phyloP scores from a whole-genome alignment of 2,888 invertebrate species.

The Phytoseiulus persimilis region DNA sequence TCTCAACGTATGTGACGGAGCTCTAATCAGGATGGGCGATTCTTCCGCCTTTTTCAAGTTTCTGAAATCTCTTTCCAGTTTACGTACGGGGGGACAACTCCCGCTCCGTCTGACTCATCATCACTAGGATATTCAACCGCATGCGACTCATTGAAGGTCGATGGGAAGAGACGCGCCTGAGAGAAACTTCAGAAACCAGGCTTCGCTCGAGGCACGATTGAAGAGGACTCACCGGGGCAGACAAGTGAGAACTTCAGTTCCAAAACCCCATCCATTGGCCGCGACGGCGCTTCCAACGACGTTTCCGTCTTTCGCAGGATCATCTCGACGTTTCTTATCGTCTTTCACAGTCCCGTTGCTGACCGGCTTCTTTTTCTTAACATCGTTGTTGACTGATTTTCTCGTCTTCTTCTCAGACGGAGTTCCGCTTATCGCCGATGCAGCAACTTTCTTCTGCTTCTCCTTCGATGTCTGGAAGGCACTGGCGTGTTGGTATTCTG shows the following conservation, averaged over 20 bases:
- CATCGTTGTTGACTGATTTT: conserved; percentile 11
- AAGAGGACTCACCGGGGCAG: neutral
- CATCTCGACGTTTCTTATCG: conserved; percentile 21
- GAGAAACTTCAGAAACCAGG: neutral
- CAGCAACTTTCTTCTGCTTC: conserved; percentile 20
- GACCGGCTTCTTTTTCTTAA: conserved; percentile 27
- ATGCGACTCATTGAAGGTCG: no score
- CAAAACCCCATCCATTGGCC: conserved; percentile 26
- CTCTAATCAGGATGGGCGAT: no score
- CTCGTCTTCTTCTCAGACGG: conserved; percentile 7
- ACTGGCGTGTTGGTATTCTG: neutral
- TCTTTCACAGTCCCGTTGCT: neutral
- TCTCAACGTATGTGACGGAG: no score
- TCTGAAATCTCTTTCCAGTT: no score
- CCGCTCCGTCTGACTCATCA: no score
- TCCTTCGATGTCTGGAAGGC: conserved; percentile 22
- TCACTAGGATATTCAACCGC: no score
- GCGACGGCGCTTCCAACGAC: conserved; percentile 19
- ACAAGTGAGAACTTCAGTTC: conserved; percentile 35
- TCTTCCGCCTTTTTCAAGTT: no score
- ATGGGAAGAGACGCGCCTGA: no score
- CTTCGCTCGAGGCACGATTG: no score
- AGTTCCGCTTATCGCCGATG: neutral
- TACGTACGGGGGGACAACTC: no score
- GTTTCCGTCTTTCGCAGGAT: conserved; percentile 22